Conservation (phyloP, 2,797 vertebrate species). For the Mycteria americana region DNA sequence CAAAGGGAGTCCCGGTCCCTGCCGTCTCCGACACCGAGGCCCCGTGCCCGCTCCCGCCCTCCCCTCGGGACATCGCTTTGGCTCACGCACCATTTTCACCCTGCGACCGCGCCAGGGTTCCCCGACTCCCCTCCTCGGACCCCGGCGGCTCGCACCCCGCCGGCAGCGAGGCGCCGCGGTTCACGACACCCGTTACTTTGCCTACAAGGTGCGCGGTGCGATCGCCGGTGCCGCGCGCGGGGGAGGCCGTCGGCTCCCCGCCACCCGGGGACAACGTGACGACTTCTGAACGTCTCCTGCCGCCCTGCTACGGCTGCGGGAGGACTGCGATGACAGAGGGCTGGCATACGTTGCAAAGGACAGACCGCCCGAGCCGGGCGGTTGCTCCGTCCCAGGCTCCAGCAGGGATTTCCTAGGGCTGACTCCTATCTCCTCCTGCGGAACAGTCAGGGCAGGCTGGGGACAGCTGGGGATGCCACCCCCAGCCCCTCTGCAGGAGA, state of each 20-base stretch:
- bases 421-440: neutral
- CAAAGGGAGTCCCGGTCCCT: neutral
- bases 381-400: neutral
- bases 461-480: neutral
- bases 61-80: neutral
- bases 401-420: neutral
- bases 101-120: neutral
- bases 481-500: neutral
- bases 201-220: too few relatives aligned
- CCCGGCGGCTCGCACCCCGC: neutral
- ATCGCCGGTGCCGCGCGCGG: fast-evolving
- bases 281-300: neutral
- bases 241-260: neutral
- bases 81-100: neutral
- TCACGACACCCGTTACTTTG: too few relatives aligned
- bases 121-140: neutral
- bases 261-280: too few relatives aligned
- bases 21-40: neutral
- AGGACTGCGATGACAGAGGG: too few relatives aligned
- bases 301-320: neutral
- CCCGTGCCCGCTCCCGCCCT: neutral
- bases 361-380: fast-evolving
- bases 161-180: too few relatives aligned
- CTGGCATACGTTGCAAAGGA: too few relatives aligned
- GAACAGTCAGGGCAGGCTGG: neutral